Conservation (phyloP, 2,113 vertebrate genomes). For the Prionailurus viverrinus region DNA sequence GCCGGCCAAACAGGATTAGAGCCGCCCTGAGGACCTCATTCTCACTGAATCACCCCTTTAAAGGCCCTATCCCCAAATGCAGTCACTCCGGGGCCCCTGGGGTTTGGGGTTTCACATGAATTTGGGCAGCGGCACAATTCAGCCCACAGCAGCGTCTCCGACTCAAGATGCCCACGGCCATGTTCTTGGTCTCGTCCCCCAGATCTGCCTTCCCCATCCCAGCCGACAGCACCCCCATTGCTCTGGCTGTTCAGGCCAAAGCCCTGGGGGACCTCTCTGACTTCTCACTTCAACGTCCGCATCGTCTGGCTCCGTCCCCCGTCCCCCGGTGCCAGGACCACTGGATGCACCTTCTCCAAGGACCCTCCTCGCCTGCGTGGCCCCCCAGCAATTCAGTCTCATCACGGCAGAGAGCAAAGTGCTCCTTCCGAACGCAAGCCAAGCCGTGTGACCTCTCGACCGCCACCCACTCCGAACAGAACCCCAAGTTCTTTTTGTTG, state of each 20-base stretch:
- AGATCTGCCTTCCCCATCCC: neutral
- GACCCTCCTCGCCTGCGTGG: rapidly evolving
- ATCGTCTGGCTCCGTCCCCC: neutral
- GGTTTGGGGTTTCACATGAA: neutral
- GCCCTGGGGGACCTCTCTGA: neutral
- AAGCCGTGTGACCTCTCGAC: neutral
- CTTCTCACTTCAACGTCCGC: neutral
- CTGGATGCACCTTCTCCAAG: rapidly evolving
- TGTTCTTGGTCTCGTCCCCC: neutral
- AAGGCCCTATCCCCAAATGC: neutral
- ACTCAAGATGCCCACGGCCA: no score
- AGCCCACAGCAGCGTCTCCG: neutral
- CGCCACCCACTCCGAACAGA: no score
- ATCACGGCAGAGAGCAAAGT: neutral
- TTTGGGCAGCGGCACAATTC: neutral
- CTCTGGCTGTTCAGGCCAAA: neutral
- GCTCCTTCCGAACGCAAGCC: neutral
- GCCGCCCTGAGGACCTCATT: no score
- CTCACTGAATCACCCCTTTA: neutral
- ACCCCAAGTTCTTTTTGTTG: neutral
- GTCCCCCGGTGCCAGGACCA: rapidly evolving
- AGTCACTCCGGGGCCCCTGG: no score
- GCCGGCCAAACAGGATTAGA: neutral
- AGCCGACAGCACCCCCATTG: rapidly evolving
- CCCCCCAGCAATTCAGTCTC: rapidly evolving